Percentiles rank a stretch among this genome's conserved stretches.
These are phyloP conservation scores for Leptinotarsa haldemani DNA, from an alignment of 2,888 invertebrate genomes.

Conservation along the genomic window DNA sequence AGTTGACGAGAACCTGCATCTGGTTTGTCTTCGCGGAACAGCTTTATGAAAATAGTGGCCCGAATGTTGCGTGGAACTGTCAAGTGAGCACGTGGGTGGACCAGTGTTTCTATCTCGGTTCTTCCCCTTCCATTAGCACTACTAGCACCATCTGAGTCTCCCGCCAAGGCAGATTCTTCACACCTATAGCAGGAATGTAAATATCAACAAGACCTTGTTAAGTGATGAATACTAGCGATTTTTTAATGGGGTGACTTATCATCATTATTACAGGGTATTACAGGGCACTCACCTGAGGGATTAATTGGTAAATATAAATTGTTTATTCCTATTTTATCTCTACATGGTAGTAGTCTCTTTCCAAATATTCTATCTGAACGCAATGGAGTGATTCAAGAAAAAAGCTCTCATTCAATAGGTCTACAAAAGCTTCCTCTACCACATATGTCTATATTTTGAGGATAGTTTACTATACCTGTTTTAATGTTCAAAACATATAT, in stretches of 20 bases:
- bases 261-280: background rate
- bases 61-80: constrained; percentile 63
- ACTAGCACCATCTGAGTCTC: constrained; percentile 31
- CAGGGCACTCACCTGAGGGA: background rate
- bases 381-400: too few species aligned
- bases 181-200: constrained; percentile 58
- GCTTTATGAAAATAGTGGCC: constrained; percentile 61
- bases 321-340: too few species aligned
- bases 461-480: too few species aligned
- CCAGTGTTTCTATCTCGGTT: constrained; percentile 59
- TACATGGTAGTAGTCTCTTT: too few species aligned
- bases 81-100: constrained; percentile 65
- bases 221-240: constrained; percentile 8
- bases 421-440: too few species aligned
- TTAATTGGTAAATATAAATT: background rate
- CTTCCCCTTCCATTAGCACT: constrained; percentile 42
- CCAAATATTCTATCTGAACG: too few species aligned
- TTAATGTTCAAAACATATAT: too few species aligned
- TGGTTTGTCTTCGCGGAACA: constrained; percentile 54
- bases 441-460: too few species aligned
- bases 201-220: constrained; percentile 17
- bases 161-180: constrained; percentile 55
- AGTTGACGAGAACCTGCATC: constrained; percentile 41
- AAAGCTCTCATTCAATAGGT: too few species aligned
- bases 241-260: background rate